phyloP scores from a whole-genome alignment of 2,113 vertebrate genomes.

The Myodes glareolus region DNA sequence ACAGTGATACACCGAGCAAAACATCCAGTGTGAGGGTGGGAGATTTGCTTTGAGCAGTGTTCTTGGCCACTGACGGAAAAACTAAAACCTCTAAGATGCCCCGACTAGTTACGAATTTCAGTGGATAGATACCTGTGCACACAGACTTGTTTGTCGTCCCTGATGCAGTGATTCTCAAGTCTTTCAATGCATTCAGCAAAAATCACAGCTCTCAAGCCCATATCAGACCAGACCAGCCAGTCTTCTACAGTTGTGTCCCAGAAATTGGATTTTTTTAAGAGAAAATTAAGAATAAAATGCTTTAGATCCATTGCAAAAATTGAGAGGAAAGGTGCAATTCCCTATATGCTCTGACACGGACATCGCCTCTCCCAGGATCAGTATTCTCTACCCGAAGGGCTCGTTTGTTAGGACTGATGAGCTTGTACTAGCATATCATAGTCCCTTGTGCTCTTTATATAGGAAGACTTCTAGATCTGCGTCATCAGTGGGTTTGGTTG shows the following conservation, averaged over 20 bases:
- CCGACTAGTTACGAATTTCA: not conserved
- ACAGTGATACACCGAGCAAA: not conserved
- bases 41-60: not conserved
- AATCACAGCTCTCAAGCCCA: not conserved
- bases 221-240: not conserved
- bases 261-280: not conserved
- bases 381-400: not conserved
- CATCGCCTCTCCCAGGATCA: not conserved
- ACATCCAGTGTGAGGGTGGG: not conserved
- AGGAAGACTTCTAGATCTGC: not conserved
- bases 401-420: not conserved
- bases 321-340: not conserved
- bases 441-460: not conserved
- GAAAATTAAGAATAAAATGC: not conserved
- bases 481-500: not conserved
- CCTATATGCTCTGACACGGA: not conserved
- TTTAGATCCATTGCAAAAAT: not conserved
- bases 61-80: slow-evolving; percentile 4
- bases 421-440: not conserved
- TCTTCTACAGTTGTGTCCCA: not conserved
- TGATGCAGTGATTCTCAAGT: not conserved
- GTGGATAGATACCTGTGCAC: not conserved
- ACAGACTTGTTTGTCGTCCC: not conserved
- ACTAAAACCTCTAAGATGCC: not conserved
- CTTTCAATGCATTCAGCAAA: not conserved